These are phyloP conservation scores for Ariolimax columbianus DNA, from an alignment of 2,888 invertebrate genomes.

Conservation along the genomic window DNA sequence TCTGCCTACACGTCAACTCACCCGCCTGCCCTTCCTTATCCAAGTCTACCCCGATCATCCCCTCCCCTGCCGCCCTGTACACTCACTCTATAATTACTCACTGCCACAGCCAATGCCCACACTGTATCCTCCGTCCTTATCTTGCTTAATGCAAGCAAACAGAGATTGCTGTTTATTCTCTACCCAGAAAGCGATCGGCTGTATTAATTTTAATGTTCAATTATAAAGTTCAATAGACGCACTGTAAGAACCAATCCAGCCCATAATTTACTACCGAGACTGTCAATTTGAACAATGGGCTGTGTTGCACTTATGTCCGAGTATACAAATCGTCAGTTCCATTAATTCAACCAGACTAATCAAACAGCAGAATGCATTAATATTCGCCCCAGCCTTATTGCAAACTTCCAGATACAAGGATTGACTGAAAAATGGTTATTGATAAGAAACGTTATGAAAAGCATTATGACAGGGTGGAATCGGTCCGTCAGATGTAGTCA, in stretches of 20 bases:
- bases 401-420: too few species aligned
- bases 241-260: neutral
- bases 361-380: constrained; percentile 1
- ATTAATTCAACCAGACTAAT: constrained; percentile 5
- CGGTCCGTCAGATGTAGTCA: too few species aligned
- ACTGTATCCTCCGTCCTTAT: neutral
- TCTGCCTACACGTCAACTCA: too few species aligned
- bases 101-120: neutral
- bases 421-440: too few species aligned
- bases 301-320: constrained; percentile 14
- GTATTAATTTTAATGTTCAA: constrained; percentile 30
- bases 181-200: neutral
- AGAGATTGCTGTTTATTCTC: neutral
- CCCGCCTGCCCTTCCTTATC: neutral
- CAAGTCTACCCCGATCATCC: neutral
- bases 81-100: too few species aligned
- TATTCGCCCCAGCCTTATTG: neutral
- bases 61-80: neutral
- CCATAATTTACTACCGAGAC: constrained; percentile 1
- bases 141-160: neutral
- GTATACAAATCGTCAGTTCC: neutral
- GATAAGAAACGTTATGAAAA: too few species aligned
- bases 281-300: constrained; percentile 16
- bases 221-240: constrained; percentile 26
- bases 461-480: too few species aligned